Evolutionary conservation across 1,140 invertebrate species (phyloP).

Genomic region (Littorina saxatilis): DNA sequence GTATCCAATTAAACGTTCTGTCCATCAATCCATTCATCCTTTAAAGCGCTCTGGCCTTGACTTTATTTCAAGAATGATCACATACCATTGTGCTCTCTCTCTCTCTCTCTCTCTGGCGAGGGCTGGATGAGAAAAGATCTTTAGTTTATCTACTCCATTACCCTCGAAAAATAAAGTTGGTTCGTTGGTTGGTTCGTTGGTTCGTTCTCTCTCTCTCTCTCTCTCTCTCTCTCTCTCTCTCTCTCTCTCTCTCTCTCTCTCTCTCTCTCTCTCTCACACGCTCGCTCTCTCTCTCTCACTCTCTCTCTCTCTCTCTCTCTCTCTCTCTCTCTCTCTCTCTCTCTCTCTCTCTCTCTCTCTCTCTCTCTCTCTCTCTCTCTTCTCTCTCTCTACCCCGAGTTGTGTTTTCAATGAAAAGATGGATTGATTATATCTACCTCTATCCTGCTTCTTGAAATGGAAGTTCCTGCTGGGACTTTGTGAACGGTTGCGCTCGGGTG

Average conservation of each 20-base stretch:
- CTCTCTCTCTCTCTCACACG: no score
- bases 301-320: not conserved
- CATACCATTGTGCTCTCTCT: not conserved
- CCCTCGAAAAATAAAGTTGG: no score
- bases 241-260: not conserved
- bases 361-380: constrained; percentile 7
- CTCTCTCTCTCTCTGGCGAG: no score
- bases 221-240: not conserved
- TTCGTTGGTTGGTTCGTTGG: no score
- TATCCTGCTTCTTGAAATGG: not conserved
- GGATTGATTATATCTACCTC: not conserved
- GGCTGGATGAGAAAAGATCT: no score
- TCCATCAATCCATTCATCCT: no score
- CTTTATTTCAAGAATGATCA: not conserved
- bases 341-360: not conserved
- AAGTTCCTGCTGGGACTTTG: not conserved
- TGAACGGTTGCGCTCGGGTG: not conserved
- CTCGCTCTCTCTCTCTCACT: no score
- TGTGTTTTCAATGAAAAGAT: not conserved
- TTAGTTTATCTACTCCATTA: no score
- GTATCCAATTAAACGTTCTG: no score
- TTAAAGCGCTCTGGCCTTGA: no score
- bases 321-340: not conserved
- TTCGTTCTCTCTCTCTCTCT: no score
- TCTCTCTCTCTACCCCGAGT: not conserved